These are phyloP conservation scores for Phataginus tricuspis DNA, from an alignment of 2,797 vertebrate genomes.

Conservation along the genomic window DNA sequence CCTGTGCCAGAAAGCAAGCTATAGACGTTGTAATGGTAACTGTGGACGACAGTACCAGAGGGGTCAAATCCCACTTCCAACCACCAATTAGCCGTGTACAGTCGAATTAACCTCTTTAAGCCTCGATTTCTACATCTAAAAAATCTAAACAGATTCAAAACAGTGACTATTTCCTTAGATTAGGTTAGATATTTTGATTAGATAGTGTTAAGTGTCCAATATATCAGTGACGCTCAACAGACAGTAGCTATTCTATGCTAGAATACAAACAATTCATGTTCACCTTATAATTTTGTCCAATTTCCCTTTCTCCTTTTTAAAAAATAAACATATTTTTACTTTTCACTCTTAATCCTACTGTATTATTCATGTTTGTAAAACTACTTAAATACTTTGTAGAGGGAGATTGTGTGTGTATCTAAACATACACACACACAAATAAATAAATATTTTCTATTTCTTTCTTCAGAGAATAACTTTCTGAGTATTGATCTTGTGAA, in stretches of 20 bases:
- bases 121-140: neutral
- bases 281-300: neutral
- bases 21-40: neutral
- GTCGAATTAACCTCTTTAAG: neutral
- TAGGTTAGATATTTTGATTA: neutral
- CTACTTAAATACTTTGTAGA: neutral
- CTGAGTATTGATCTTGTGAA: neutral
- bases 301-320: neutral
- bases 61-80: neutral
- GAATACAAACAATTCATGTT: conserved; percentile 4
- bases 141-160: conserved; percentile 28
- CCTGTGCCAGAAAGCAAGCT: neutral
- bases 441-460: neutral
- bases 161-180: neutral
- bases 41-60: neutral
- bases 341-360: neutral
- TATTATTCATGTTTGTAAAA: conserved; percentile 8
- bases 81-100: neutral
- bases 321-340: conserved; percentile 7
- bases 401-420: neutral
- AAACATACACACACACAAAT: neutral
- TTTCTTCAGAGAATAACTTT: neutral
- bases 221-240: neutral
- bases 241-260: neutral
- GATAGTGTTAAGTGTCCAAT: neutral